Percentiles rank a stretch among this genome's conserved stretches.
These are phyloP conservation scores for Arothron firmamentum DNA, from an alignment of 2,113 vertebrate genomes.

Conservation along the genomic window DNA sequence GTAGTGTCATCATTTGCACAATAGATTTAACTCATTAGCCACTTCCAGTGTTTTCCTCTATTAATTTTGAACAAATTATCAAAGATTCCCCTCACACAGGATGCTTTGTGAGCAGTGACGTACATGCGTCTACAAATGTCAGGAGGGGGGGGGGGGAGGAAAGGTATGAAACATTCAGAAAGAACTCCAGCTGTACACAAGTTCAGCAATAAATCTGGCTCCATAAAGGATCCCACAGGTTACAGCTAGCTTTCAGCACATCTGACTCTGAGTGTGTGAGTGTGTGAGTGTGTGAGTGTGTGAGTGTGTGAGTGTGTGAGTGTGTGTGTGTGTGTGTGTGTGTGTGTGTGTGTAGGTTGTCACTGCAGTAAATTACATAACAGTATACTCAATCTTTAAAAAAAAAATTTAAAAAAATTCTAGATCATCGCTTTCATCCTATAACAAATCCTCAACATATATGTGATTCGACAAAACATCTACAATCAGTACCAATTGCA, in stretches of 20 bases:
- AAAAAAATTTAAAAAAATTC: conserved; percentile 6
- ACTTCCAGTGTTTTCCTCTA: conserved; percentile 36
- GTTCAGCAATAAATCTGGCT: neutral
- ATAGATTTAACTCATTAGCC: conserved; percentile 41
- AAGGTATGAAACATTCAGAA: conserved; percentile 14
- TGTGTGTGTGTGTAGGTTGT: conserved; percentile 42
- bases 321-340: too few species aligned
- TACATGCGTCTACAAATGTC: neutral
- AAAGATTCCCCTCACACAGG: conserved; percentile 27
- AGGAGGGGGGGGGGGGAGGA: neutral
- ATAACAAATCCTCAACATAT: neutral
- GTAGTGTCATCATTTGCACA: conserved; percentile 35
- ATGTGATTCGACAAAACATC: too few species aligned
- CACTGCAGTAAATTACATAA: conserved; percentile 55
- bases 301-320: conserved; percentile 8
- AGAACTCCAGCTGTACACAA: neutral
- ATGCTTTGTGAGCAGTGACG: conserved; percentile 11
- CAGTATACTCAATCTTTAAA: conserved; percentile 13
- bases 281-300: too few species aligned
- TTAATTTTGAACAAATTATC: conserved; percentile 45
- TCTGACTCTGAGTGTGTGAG: too few species aligned
- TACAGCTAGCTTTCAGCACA: conserved; percentile 22
- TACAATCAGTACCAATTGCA: too few species aligned
- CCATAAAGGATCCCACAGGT: conserved; percentile 21
- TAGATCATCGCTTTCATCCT: conserved; percentile 3